phyloP scores from a whole-genome alignment of 2,113 vertebrate species.

The Excalfactoria chinensis region DNA sequence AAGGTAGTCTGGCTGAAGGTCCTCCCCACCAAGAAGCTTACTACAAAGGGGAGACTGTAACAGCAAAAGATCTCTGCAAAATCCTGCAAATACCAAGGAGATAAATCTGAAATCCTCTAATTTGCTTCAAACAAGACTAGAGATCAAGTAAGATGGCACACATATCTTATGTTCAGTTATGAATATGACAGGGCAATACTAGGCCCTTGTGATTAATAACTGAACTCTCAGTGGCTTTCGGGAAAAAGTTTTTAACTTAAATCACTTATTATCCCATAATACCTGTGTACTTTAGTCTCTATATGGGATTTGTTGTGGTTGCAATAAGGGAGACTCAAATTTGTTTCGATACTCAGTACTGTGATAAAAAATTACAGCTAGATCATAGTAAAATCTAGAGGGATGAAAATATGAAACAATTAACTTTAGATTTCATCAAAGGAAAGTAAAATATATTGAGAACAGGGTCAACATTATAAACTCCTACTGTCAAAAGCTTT shows the following conservation, averaged over 20 bases:
- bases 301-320: not conserved
- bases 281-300: too few relatives aligned
- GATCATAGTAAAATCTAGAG: not conserved
- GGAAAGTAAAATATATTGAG: not conserved
- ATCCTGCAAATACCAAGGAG: not conserved
- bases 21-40: not conserved
- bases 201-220: not conserved
- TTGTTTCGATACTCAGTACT: not conserved
- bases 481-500: not conserved
- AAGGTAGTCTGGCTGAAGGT: not conserved
- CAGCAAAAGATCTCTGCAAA: not conserved
- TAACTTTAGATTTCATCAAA: not conserved
- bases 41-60: not conserved
- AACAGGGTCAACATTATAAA: not conserved
- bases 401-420: not conserved
- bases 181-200: not conserved
- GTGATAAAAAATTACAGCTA: fast-evolving
- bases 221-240: not conserved
- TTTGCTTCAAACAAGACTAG: not conserved
- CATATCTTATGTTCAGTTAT: not conserved
- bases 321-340: not conserved
- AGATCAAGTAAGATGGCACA: not conserved
- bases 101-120: fast-evolving
- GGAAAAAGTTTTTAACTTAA: not conserved
- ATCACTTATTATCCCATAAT: not conserved